phyloP scores from a whole-genome alignment of 1,140 invertebrate genomes.

The Sarcophaga bullata region DNA sequence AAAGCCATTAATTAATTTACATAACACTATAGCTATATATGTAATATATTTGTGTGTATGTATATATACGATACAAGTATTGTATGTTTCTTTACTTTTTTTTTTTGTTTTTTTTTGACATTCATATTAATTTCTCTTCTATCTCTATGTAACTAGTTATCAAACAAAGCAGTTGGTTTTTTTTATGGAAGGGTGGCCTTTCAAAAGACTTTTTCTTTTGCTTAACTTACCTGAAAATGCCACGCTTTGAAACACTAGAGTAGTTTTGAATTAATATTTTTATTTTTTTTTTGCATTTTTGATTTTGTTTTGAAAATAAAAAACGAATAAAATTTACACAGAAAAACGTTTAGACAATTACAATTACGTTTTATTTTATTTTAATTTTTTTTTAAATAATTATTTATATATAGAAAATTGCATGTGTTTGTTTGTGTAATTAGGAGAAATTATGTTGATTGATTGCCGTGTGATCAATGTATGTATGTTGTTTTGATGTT shows the following conservation, averaged over 20 bases:
- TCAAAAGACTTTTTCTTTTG: background rate
- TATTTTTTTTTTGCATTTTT: constrained; percentile 45
- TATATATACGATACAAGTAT: too few relatives aligned
- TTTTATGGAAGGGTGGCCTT: background rate
- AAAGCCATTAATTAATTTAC: background rate
- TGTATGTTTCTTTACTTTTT: too few relatives aligned
- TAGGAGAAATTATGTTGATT: background rate
- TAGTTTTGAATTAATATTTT: constrained; percentile 59
- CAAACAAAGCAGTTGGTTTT: background rate
- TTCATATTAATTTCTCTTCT: background rate
- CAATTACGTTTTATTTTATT: background rate
- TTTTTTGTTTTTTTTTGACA: too few relatives aligned
- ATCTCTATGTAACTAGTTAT: background rate
- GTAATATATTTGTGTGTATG: too few relatives aligned
- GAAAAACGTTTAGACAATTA: constrained; percentile 25
- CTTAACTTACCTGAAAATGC: constrained; percentile 89
- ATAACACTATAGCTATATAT: background rate
- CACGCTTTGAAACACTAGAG: constrained; percentile 91
- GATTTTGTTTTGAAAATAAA: constrained; percentile 20
- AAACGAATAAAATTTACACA: constrained; percentile 27
- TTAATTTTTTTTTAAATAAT: constrained; percentile 18
- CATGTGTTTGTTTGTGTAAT: constrained; percentile 1
- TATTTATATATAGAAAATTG: constrained; percentile 11
- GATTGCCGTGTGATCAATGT: background rate
- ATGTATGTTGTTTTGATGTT: too few relatives aligned